Evolutionary conservation across 2,888 invertebrate genomes (phyloP), one percentile per base, ranked within the genome.

Genomic region (Julus scandinavius): DNA sequence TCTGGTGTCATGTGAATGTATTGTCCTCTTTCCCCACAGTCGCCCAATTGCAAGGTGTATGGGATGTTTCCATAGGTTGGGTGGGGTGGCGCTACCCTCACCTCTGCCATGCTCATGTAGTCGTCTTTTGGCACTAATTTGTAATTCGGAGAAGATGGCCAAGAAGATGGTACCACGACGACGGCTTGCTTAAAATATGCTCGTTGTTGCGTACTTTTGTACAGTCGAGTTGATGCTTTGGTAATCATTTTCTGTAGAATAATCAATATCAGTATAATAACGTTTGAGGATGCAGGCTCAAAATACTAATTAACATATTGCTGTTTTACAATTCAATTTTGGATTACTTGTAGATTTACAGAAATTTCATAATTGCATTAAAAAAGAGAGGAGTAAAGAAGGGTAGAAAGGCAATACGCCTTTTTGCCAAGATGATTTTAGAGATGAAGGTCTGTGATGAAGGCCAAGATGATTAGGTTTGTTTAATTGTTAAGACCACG

Each of bases 31-130:
- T 93, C 92, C 7, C 94, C 94, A 90, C 95, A 95, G 13, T 94
- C 94, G 45, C 93, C 92, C 3, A 94, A 94, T 91, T 95, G 95
- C 91, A 94, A 94, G 0, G 95, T 95, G 93, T 94, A 95, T 20
- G 94, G 92, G 13, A 92, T 90, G 90, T 93, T 92, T 3, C 93
- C 93, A 89, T 94, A 94, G 85, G 94, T 92, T 6, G 93, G 93
- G 49, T 93, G 93, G 13, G 92, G 91, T 4, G 93, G 93, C 38
- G 94, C 92, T 2, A 93, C 90, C 50, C 93, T 91, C 86, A 95
- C 92, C 90, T 95, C 94, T 15, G 94, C 93, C 54, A 92, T 90
- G 85, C 89, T 89, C 83, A 91, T 90, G 5, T 85, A 58, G 20
- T 88, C 63, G 38, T 88, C 86, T 38, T 85, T 54, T 5, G 85